Percentiles rank a stretch among this genome's conserved stretches.
Evolutionary conservation across 1,140 invertebrate species (phyloP).

Genomic region (Laupala kohalensis): DNA sequence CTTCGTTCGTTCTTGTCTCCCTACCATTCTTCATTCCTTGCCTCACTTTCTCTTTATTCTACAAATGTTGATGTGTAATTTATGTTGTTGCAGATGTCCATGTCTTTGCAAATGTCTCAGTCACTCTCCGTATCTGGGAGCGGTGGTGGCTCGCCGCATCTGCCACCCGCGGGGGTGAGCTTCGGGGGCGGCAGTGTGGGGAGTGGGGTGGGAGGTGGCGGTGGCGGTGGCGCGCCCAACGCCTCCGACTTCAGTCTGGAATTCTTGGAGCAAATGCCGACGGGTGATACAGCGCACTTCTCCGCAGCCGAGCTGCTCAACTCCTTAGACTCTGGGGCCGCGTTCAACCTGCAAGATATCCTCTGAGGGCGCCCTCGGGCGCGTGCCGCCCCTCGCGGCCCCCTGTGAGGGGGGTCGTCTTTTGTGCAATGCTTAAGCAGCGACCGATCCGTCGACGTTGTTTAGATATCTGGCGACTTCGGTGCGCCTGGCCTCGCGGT

Average conservation of each 20-base stretch:
- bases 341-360: conserved; percentile 38
- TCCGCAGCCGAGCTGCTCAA: conserved; percentile 57
- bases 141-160: conserved; percentile 20
- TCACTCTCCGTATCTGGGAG: conserved; percentile 26
- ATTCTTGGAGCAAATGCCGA: conserved; percentile 63
- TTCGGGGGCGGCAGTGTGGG: conserved; percentile 3
- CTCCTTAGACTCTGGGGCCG: conserved; percentile 42
- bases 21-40: not conserved
- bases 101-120: conserved; percentile 38
- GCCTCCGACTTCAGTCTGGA: conserved; percentile 54
- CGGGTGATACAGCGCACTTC: conserved; percentile 51
- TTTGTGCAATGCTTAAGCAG: not conserved
- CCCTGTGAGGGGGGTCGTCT: not conserved
- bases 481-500: not conserved
- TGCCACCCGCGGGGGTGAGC: conserved; percentile 13
- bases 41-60: not conserved
- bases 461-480: not conserved
- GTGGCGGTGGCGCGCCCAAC: no score
- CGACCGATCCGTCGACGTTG: not conserved
- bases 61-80: not conserved
- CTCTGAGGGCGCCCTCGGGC: conserved; percentile 21
- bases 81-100: conserved; percentile 30
- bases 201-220: no score
- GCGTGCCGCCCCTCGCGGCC: no score
- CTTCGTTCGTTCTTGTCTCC: not conserved